Evolutionary conservation across 2,113 vertebrate genomes (phyloP).

Genomic region (Sakesphorus luctuosus): DNA sequence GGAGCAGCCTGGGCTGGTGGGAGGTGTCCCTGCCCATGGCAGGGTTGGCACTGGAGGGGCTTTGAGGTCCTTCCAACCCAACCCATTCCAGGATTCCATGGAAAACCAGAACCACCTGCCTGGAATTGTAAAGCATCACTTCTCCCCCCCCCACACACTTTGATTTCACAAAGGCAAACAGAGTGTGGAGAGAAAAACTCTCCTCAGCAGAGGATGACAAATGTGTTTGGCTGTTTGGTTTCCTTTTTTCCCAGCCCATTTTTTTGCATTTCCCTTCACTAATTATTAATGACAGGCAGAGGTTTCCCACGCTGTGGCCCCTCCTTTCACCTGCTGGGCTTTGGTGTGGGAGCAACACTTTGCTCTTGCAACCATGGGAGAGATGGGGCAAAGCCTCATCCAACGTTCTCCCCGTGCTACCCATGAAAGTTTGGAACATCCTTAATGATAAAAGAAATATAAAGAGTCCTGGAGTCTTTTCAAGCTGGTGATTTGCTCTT

Average conservation of each 20-base stretch:
- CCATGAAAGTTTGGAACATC: background rate
- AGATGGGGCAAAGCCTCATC: background rate
- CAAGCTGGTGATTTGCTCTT: too few relatives aligned
- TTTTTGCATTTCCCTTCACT: background rate
- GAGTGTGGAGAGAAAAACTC: background rate
- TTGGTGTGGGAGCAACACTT: background rate
- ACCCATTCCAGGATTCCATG: background rate
- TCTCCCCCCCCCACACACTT: background rate
- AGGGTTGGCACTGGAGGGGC: background rate
- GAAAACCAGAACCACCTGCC: accelerated
- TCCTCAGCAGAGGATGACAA: background rate
- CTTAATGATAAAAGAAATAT: background rate
- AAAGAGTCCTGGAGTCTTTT: background rate
- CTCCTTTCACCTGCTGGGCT: background rate
- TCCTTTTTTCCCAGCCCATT: background rate
- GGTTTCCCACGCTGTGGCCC: background rate
- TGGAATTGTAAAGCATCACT: background rate
- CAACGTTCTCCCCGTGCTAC: background rate
- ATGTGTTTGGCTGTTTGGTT: background rate
- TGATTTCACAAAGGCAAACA: background rate
- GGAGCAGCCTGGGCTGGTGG: background rate
- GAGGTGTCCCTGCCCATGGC: background rate
- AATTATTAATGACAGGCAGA: background rate
- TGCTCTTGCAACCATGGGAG: background rate
- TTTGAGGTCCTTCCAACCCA: background rate